These are phyloP conservation scores for Tigriopus japonicus DNA, from an alignment of 1,140 invertebrate genomes.

Conservation along the genomic window DNA sequence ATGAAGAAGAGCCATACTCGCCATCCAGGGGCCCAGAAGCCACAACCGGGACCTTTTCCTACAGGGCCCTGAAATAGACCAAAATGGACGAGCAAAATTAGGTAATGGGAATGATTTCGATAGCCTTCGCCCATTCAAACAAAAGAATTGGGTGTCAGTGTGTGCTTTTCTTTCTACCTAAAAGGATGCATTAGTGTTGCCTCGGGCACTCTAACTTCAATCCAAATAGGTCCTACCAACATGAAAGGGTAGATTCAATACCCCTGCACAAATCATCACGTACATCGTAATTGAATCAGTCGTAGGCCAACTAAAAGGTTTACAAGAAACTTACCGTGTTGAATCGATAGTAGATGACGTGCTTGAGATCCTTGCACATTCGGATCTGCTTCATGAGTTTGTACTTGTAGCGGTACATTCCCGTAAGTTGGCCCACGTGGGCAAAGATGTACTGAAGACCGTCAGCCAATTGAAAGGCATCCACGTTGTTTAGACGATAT, in stretches of 20 bases:
- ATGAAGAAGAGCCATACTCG: slow-evolving; percentile 99
- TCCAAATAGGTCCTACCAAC: not conserved
- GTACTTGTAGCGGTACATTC: slow-evolving; percentile 99
- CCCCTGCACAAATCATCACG: not conserved
- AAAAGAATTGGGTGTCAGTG: slow-evolving; percentile 10
- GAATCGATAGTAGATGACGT: slow-evolving; percentile 97
- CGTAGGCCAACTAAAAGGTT: too few relatives aligned
- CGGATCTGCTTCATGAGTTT: slow-evolving; percentile 98
- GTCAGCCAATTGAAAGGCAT: slow-evolving; percentile 95
- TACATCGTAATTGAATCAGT: not conserved
- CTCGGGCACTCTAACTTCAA: not conserved
- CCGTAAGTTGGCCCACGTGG: slow-evolving; percentile 95
- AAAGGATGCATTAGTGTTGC: not conserved
- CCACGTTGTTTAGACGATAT: slow-evolving; percentile 95
- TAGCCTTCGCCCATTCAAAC: too few relatives aligned
- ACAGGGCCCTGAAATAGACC: slow-evolving; percentile 62
- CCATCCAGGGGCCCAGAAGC: slow-evolving; percentile 98
- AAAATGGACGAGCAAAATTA: not conserved
- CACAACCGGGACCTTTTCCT: slow-evolving; percentile 96
- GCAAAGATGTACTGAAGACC: slow-evolving; percentile 99
- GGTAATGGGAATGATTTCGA: too few relatives aligned
- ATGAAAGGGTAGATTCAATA: not conserved
- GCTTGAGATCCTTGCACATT: slow-evolving; percentile 99
- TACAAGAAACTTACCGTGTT: slow-evolving; percentile 60
- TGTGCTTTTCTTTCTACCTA: not conserved